These are phyloP conservation scores for Butorides virescens DNA, from an alignment of 2,113 vertebrate species.

Conservation along the genomic window DNA sequence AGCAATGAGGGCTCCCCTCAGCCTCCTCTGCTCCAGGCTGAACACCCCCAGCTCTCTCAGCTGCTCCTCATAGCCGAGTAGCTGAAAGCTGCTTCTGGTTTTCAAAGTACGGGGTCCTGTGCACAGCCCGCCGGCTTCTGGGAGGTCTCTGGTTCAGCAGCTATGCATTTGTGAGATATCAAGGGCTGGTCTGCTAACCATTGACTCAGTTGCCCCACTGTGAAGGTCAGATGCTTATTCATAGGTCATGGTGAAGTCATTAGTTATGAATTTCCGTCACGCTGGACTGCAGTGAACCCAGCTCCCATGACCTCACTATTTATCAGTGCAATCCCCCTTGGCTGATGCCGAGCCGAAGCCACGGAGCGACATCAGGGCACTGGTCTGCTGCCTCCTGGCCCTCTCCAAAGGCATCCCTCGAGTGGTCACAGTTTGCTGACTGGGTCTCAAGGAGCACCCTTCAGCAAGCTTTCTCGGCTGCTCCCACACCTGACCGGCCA, in stretches of 20 bases:
- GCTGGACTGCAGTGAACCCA: background rate
- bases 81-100: background rate
- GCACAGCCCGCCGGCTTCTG: background rate
- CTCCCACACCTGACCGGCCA: background rate
- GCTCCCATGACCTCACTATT: background rate
- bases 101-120: fast-evolving
- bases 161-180: background rate
- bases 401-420: background rate
- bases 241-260: background rate
- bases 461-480: background rate
- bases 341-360: background rate
- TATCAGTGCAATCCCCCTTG: background rate
- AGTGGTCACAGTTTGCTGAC: background rate
- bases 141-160: background rate
- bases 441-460: background rate
- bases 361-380: fast-evolving
- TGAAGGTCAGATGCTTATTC: background rate
- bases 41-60: too few species aligned
- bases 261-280: background rate
- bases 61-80: background rate
- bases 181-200: background rate
- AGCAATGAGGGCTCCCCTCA: too few species aligned
- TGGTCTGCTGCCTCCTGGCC: background rate
- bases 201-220: background rate
- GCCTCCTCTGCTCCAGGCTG: too few species aligned